phyloP scores from a whole-genome alignment of 2,797 vertebrate species.

The Myiotriccus ornatus region DNA sequence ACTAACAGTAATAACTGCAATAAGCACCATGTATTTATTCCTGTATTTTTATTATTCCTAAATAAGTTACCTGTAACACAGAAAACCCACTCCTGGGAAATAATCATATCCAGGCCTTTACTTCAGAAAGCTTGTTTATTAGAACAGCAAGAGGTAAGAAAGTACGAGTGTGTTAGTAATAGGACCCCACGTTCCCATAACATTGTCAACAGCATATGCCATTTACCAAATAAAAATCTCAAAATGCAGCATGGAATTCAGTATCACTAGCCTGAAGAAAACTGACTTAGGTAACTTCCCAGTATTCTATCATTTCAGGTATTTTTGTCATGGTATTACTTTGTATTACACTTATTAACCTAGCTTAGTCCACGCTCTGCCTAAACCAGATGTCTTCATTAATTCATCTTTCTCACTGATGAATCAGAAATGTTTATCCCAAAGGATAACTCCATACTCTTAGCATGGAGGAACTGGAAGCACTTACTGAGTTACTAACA shows the following conservation, averaged over 20 bases:
- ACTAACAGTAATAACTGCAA: neutral
- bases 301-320: neutral
- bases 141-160: neutral
- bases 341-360: neutral
- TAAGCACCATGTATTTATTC: neutral
- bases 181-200: rapidly evolving
- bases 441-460: neutral
- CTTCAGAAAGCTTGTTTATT: neutral
- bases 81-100: neutral
- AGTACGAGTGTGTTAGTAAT: rapidly evolving
- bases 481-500: neutral
- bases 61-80: neutral
- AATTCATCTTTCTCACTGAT: neutral
- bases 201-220: rapidly evolving
- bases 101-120: neutral
- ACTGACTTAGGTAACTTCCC: rapidly evolving
- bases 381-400: neutral
- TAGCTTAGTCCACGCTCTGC: neutral
- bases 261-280: neutral
- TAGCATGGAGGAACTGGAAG: neutral
- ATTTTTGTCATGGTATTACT: neutral
- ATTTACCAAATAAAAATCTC: neutral
- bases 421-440: neutral
- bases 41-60: neutral
- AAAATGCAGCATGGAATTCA: neutral